phyloP scores from a whole-genome alignment of 2,797 vertebrate species.

The Mormyrops boulengeri region DNA sequence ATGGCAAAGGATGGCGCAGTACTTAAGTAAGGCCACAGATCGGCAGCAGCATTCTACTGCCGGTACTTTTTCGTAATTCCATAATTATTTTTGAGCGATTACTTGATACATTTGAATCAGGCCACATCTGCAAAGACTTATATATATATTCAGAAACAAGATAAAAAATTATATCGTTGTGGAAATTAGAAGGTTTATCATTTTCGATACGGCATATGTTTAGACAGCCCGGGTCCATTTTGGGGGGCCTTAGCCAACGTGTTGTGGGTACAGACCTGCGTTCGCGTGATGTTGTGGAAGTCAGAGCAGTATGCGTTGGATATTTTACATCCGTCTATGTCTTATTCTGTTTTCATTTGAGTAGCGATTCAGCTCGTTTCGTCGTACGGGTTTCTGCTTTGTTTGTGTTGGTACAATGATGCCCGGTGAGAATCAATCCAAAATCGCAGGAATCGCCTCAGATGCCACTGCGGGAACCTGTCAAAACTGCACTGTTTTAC shows the following conservation, averaged over 20 bases:
- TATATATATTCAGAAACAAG: not conserved
- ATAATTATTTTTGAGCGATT: not conserved
- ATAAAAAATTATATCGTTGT: not conserved
- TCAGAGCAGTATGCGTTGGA: slow-evolving; percentile 24
- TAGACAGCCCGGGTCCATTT: slow-evolving; percentile 37
- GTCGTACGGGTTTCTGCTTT: not conserved
- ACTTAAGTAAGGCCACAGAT: not conserved
- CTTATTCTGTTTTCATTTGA: not conserved
- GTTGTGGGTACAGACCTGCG: slow-evolving; percentile 40
- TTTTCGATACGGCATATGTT: slow-evolving; percentile 29
- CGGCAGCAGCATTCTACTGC: not conserved
- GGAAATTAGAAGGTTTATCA: not conserved
- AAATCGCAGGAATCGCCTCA: slow-evolving; percentile 60
- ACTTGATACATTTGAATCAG: not conserved
- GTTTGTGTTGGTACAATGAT: slow-evolving; percentile 68
- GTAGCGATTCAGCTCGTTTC: not conserved
- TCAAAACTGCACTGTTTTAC: slow-evolving; percentile 71
- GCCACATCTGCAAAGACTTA: not conserved
- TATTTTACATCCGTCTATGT: not conserved
- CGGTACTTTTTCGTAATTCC: not conserved
- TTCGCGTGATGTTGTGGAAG: slow-evolving; percentile 56
- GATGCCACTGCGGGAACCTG: slow-evolving; percentile 67
- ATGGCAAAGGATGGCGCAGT: not conserved
- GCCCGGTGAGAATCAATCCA: slow-evolving; percentile 80
- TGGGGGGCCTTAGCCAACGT: slow-evolving; percentile 62